Conservation (phyloP, 1,140 invertebrate species). For the Cydia strobilella region DNA sequence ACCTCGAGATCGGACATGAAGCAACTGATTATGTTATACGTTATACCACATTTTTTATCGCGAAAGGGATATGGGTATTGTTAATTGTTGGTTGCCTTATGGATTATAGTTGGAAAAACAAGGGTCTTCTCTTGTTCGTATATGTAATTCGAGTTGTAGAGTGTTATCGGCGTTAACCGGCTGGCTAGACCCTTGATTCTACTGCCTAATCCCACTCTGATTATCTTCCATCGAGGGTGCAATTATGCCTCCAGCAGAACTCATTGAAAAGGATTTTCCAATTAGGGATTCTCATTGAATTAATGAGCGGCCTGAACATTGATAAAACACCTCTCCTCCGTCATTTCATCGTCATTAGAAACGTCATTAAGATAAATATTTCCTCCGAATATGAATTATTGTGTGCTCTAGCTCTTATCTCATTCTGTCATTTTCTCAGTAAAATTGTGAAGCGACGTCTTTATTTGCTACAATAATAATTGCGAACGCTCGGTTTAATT, state of each 20-base stretch:
- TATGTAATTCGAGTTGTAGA: neutral
- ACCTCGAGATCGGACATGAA: neutral
- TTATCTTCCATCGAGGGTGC: conserved; percentile 49
- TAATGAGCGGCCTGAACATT: conserved; percentile 46
- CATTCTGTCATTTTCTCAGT: conserved; percentile 26
- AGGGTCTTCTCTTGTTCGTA: neutral
- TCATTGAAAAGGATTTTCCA: conserved; percentile 57
- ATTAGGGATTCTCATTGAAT: conserved; percentile 54
- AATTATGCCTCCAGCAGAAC: conserved; percentile 51
- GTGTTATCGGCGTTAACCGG: conserved; percentile 8
- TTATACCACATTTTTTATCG: neutral
- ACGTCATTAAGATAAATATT: conserved; percentile 40
- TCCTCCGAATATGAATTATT: conserved; percentile 33
- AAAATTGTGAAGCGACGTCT: conserved; percentile 4
- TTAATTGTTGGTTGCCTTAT: neutral
- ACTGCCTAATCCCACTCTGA: conserved; percentile 45
- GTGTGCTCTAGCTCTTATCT: conserved; percentile 34
- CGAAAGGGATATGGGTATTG: neutral
- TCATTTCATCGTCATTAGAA: conserved; percentile 39
- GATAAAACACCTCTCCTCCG: conserved; percentile 47
- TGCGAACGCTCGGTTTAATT: conserved; percentile 13
- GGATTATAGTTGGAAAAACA: conserved; percentile 1
- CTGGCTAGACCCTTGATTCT: conserved; percentile 32
- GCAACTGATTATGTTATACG: neutral
- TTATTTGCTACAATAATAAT: conserved; percentile 27